A percentile compares a stretch with the other conserved stretches of the same genome.
Evolutionary conservation across 2,888 invertebrate genomes (phyloP).

Genomic region (Parascotia fuliginaria): DNA sequence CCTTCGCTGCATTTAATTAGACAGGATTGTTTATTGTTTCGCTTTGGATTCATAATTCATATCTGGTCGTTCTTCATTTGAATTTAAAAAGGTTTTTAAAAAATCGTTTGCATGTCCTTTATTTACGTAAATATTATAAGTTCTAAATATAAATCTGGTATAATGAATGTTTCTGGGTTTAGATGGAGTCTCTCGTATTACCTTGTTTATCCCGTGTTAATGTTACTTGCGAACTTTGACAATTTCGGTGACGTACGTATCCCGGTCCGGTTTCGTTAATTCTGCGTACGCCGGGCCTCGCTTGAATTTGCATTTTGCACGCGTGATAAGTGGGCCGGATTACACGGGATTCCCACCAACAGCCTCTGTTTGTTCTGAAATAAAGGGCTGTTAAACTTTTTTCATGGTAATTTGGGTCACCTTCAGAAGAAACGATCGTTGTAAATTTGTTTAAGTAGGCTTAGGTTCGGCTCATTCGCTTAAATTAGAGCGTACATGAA

Average conservation of each 20-base stretch:
- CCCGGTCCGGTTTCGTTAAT: constrained; percentile 74
- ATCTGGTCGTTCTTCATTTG: constrained; percentile 37
- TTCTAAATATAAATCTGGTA: constrained; percentile 28
- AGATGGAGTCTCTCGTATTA: constrained; percentile 56
- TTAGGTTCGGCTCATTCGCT: constrained; percentile 71
- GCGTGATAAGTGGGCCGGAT: constrained; percentile 85
- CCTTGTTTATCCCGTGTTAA: constrained; percentile 70
- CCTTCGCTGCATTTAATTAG: constrained; percentile 44
- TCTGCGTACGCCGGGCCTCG: constrained; percentile 71
- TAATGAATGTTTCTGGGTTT: constrained; percentile 34
- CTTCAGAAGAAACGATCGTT: constrained; percentile 78
- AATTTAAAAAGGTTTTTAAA: constrained; percentile 34
- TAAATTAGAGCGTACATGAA: constrained; percentile 66
- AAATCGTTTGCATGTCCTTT: constrained; percentile 16
- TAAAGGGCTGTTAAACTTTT: constrained; percentile 85
- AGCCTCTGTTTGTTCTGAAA: constrained; percentile 84
- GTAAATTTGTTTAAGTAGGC: constrained; percentile 84
- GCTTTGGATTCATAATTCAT: constrained; percentile 39
- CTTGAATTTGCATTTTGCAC: constrained; percentile 85
- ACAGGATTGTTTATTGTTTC: constrained; percentile 41
- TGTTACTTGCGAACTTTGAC: constrained; percentile 75
- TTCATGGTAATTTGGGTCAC: constrained; percentile 85
- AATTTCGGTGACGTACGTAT: constrained; percentile 75
- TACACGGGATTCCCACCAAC: constrained; percentile 82
- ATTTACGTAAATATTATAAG: constrained; percentile 21